These are phyloP conservation scores for Ferrisia virgata DNA, from an alignment of 2,888 invertebrate genomes.

Conservation along the genomic window DNA sequence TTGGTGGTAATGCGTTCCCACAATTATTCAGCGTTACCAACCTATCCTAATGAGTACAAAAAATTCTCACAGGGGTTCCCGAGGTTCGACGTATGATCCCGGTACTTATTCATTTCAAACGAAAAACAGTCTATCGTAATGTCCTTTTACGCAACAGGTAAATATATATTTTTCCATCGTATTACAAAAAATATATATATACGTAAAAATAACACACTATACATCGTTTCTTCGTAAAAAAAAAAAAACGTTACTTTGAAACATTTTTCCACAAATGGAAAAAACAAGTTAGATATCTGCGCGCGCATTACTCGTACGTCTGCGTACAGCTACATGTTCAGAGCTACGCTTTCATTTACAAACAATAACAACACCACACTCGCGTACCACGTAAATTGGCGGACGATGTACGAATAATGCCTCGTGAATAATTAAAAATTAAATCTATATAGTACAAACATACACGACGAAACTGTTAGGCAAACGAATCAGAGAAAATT, in stretches of 20 bases:
- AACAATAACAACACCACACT: neutral
- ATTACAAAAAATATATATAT: neutral
- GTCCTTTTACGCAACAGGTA: neutral
- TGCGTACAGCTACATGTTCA: too few species aligned
- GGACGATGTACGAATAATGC: neutral
- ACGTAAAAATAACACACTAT: neutral
- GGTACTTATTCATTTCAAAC: too few species aligned
- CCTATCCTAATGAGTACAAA: too few species aligned
- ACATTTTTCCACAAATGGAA: neutral
- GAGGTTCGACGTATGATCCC: too few species aligned
- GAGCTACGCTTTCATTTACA: neutral
- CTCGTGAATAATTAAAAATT: neutral
- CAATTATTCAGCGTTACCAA: too few species aligned
- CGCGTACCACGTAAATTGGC: neutral
- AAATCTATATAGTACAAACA: neutral
- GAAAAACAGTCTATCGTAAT: neutral
- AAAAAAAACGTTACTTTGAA: neutral
- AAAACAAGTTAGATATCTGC: neutral
- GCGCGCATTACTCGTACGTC: neutral
- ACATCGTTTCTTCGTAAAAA: neutral
- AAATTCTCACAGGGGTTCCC: too few species aligned
- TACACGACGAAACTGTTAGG: neutral
- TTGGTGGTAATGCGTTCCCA: too few species aligned
- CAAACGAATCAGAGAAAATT: neutral
- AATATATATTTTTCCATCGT: slow-evolving; percentile 8